Evolutionary conservation across 2,888 invertebrate genomes (phyloP).

Genomic region (Drosophila greeni): DNA sequence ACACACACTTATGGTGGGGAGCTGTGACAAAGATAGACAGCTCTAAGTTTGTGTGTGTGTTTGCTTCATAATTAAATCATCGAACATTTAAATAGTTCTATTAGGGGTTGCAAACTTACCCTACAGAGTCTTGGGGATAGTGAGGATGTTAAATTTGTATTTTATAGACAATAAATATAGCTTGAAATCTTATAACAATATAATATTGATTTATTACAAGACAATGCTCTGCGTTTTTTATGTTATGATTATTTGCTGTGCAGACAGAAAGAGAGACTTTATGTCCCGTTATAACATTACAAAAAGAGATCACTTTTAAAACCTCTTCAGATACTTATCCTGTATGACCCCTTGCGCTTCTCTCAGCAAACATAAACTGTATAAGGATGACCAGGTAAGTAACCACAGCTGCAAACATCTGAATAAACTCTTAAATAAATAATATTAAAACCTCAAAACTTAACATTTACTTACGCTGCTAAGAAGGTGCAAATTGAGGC

Average conservation of each 20-base stretch:
- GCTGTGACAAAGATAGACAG: slow-evolving; percentile 30
- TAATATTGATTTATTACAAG: neutral
- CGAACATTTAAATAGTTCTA: slow-evolving; percentile 24
- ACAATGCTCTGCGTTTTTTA: no score
- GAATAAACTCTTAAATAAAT: neutral
- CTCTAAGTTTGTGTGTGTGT: slow-evolving; percentile 13
- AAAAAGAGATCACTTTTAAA: neutral
- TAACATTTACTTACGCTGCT: slow-evolving; percentile 69
- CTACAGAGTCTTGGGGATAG: neutral
- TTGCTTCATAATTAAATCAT: slow-evolving; percentile 39
- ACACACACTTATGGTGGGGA: slow-evolving; percentile 18
- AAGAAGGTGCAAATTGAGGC: slow-evolving; percentile 74
- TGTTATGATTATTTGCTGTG: no score
- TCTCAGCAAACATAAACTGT: slow-evolving; percentile 77
- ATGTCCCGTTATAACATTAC: no score
- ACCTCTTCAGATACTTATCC: neutral
- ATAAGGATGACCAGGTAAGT: slow-evolving; percentile 77
- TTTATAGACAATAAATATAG: neutral
- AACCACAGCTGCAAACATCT: slow-evolving; percentile 77
- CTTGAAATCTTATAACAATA: neutral
- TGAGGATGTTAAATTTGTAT: neutral
- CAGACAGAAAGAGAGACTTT: no score
- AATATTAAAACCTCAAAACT: neutral
- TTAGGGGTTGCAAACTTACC: slow-evolving; percentile 6
- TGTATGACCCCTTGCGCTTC: slow-evolving; percentile 5